Base-by-base conservation (phyloP, 1,140 invertebrate genomes). In the Calliphora vicina region DNA sequence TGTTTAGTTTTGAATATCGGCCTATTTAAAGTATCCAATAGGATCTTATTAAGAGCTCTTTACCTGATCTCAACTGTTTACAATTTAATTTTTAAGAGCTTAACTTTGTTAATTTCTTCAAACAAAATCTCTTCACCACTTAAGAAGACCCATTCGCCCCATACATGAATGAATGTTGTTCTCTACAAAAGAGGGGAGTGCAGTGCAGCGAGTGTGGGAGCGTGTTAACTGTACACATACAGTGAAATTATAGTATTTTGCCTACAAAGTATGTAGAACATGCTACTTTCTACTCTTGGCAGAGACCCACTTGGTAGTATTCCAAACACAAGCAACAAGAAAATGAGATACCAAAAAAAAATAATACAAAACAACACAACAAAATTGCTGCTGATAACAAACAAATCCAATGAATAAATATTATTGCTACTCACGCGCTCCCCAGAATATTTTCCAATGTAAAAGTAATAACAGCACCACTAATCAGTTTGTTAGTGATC, bases 401-500 rank as follows among this genome's bases (percentile, higher is more conserved):
- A 57, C 0, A 57, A 57, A 57, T n/a, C 15, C 1, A n/a, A n/a
- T 57, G 50, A 6, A n/a, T 57, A n/a, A n/a, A n/a, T 57, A n/a
- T 57, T 0, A 15, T 9, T 57, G 15, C 29, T 29, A 35, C 35
- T 35, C 35, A 35, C 35, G 6, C 35, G 10, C 35, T 35, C 6
- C 35, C 10, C 35, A 35, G 35, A 35, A 35, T 35, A 35, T 35
- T n/a, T n/a, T n/a, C n/a, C n/a, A n/a, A n/a, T 35, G 35, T 35
- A 50, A 50, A 50, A 50, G 20, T 29, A 45, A 76, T 13, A 78
- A 43, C 23, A 42, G 23, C n/a, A 45, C 17, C 27, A 17, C 4
- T 12, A 78, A n/a, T n/a, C 35, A 78, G 74, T 78, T 45, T 78
- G n/a, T 45, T 78, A 10, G 42, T 10, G 74, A 78, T 78, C 74